Evolutionary conservation across 2,797 vertebrate genomes (phyloP), one percentile per base, ranked within the genome.

Genomic region (Acomys russatus): DNA sequence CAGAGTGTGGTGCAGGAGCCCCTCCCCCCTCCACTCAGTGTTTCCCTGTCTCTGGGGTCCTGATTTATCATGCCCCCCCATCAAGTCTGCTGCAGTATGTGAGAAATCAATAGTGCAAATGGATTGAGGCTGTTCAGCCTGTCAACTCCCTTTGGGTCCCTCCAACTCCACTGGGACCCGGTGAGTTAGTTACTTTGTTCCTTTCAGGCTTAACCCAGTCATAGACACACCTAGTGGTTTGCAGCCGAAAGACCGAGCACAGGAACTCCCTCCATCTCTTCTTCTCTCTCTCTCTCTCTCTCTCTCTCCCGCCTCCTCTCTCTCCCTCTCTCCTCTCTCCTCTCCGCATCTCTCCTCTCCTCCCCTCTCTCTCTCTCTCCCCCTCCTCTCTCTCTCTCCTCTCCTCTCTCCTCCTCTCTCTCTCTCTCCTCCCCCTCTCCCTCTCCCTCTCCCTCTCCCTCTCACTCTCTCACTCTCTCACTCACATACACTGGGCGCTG

Each of bases 101-200:
- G 98, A 98, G 98, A 98, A 98, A 98, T 98, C 98, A 87, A 98
- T 98, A 96, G 98, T 70, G 95, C 98, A 98, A 98, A 97, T 94
- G 97, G 98, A 98, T 98, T 93, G 97, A 91, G 93, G 87, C 96
- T 74, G 76, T 92, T 92, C 93, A 80, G 96, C 51, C 68, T 93
- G 94, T 87, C 56, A 7, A 49, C 84, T 94, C 92, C 95, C 97
- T 90, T 93, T 38, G 83, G 95, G 97, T 78, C 90, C 95, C 96
- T 79, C 79, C 93, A 78, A 23, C 82, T 96, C 97, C 92, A n/a
- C 76, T 20, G 94, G 94, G 96, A 94, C 94, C 82, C 80, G 30
- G 66, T 38, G 78, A 88, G 88, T 94, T 77, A 88, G 88, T 94
- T 77, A 59, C 90, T 68, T 64, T 15, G 85, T 85, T 85, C 73